A percentile compares a stretch with the other conserved stretches of the same genome.
phyloP scores from a whole-genome alignment of 2,113 vertebrate genomes.

The Pagrus major region DNA sequence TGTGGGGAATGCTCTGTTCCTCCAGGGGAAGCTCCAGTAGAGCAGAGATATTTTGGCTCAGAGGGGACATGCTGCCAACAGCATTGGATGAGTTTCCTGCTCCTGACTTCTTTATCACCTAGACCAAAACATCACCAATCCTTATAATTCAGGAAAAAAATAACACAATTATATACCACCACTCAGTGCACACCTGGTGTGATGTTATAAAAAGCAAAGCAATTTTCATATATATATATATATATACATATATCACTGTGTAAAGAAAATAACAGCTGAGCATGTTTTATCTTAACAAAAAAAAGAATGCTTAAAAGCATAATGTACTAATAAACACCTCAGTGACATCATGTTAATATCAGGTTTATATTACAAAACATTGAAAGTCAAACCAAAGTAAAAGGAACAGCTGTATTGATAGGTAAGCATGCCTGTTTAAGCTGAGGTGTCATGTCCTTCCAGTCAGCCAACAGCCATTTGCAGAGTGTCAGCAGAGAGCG shows the following conservation, averaged over 20 bases:
- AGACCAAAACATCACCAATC: background rate
- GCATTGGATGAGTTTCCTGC: constrained; percentile 45
- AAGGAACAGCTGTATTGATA: background rate
- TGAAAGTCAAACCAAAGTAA: background rate
- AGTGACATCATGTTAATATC: background rate
- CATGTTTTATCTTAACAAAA: background rate
- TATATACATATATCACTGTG: no score
- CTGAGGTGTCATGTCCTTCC: constrained; percentile 97
- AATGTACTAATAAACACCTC: background rate
- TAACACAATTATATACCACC: no score
- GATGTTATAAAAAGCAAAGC: background rate
- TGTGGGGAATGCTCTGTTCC: constrained; percentile 89
- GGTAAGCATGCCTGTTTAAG: constrained; percentile 87
- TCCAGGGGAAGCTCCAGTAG: constrained; percentile 90
- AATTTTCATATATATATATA: background rate
- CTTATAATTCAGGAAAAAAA: no score
- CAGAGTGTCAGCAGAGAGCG: constrained; percentile 95
- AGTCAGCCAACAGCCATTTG: constrained; percentile 97
- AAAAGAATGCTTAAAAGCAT: background rate
- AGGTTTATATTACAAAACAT: background rate
- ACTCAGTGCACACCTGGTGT: background rate
- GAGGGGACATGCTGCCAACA: constrained; percentile 81
- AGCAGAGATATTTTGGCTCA: constrained; percentile 90
- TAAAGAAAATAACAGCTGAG: background rate
- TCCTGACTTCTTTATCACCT: constrained; percentile 83